Percentiles rank a stretch among this genome's conserved stretches.
Evolutionary conservation across 2,113 vertebrate genomes (phyloP).

Genomic region (Piliocolobus tephrosceles): DNA sequence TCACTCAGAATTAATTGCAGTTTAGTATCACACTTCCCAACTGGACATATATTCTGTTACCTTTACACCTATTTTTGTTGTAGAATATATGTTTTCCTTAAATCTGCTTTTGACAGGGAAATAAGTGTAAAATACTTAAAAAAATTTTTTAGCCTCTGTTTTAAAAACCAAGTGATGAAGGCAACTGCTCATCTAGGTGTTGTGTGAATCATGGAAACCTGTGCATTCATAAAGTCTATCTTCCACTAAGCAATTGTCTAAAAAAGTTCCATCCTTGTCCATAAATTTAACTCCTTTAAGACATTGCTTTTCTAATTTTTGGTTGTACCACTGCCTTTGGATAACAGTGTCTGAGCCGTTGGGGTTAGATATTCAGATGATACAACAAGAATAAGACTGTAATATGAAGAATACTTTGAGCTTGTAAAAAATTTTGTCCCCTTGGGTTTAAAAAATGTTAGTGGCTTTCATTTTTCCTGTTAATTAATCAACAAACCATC

Average conservation of each 20-base stretch:
- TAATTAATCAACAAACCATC: slow-evolving; percentile 10
- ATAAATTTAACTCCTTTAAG: background rate
- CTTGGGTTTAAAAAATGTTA: background rate
- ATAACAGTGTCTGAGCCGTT: too few species aligned
- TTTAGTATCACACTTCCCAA: background rate
- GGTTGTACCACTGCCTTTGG: background rate
- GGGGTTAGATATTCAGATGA: background rate
- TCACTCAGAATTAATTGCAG: background rate
- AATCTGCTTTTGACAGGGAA: background rate
- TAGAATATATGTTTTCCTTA: background rate
- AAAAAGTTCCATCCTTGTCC: background rate
- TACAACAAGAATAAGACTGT: background rate
- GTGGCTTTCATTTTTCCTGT: background rate
- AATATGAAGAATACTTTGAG: background rate
- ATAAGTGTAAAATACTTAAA: background rate
- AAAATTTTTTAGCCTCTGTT: background rate
- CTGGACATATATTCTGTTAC: background rate
- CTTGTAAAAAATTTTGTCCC: background rate
- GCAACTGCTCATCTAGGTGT: background rate
- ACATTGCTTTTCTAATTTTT: background rate
- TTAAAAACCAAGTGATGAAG: background rate
- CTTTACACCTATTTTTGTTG: background rate
- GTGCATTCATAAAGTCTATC: background rate
- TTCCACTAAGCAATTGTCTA: background rate
- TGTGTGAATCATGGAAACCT: background rate